These are phyloP conservation scores for Timema cristinae DNA, from an alignment of 2,888 invertebrate genomes.

Conservation along the genomic window DNA sequence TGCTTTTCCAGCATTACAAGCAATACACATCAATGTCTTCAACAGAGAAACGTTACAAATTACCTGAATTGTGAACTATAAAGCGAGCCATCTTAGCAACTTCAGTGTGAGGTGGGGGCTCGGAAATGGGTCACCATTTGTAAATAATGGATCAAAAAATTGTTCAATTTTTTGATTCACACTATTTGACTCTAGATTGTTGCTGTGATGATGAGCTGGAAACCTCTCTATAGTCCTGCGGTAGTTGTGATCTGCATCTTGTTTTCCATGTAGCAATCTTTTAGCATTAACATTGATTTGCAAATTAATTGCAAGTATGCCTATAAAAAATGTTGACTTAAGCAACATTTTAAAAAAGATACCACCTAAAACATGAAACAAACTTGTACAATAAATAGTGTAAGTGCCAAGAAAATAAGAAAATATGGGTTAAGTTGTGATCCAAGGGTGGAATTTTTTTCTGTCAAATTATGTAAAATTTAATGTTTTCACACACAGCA, in stretches of 20 bases:
- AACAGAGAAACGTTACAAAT: not conserved
- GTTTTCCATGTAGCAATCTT: not conserved
- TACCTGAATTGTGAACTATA: slow-evolving; percentile 55
- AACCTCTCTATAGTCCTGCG: not conserved
- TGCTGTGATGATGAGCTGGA: not conserved
- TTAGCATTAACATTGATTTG: not conserved
- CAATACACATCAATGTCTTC: too few relatives aligned
- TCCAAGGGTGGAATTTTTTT: too few relatives aligned
- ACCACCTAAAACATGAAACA: too few relatives aligned
- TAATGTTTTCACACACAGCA: too few relatives aligned
- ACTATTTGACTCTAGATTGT: not conserved
- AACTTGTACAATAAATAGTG: too few relatives aligned
- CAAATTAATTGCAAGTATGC: too few relatives aligned
- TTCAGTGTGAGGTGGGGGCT: slow-evolving; percentile 57
- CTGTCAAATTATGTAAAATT: too few relatives aligned
- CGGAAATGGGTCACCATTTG: slow-evolving; percentile 24
- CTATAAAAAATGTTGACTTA: too few relatives aligned
- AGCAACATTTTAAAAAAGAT: too few relatives aligned
- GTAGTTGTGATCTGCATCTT: slow-evolving; percentile 6
- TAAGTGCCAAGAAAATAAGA: too few relatives aligned
- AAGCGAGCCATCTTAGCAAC: slow-evolving; percentile 68
- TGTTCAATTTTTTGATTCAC: not conserved
- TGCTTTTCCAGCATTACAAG: too few relatives aligned
- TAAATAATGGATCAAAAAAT: not conserved
- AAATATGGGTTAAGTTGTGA: too few relatives aligned